Percentiles rank a stretch among this genome's conserved stretches.
Conservation (phyloP, 2,113 vertebrate species). For the Bombycilla garrulus region DNA sequence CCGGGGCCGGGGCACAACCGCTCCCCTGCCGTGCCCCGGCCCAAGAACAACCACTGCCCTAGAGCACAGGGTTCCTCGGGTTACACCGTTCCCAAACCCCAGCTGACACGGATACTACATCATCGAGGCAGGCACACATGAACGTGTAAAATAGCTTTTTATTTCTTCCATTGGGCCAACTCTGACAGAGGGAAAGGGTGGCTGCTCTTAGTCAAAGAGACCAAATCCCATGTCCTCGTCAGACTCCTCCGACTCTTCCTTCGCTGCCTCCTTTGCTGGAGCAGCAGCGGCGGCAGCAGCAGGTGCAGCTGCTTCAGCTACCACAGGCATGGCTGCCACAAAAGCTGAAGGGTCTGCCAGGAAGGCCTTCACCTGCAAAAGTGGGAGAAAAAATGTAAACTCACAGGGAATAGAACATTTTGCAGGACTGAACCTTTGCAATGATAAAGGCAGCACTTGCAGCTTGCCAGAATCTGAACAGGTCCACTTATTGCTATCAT, state of each 20-base stretch:
- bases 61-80: rapidly evolving
- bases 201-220: conserved; percentile 84
- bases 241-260: conserved; percentile 94
- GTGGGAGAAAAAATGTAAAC: not conserved
- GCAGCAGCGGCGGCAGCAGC: conserved; percentile 69
- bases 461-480: not conserved
- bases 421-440: not conserved
- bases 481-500: rapidly evolving
- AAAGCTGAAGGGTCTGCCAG: conserved; percentile 94
- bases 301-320: conserved; percentile 45
- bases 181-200: not conserved
- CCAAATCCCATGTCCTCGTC: conserved; percentile 97
- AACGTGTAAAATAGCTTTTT: conserved; percentile 53
- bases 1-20: not conserved
- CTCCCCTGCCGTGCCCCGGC: too few relatives aligned
- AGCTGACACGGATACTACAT: rapidly evolving
- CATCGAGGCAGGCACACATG: not conserved
- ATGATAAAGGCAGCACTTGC: rapidly evolving
- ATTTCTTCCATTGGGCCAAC: conserved; percentile 35
- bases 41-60: not conserved
- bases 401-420: not conserved
- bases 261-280: conserved; percentile 77
- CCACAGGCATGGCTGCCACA: conserved; percentile 76
- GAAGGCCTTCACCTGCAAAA: conserved; percentile 88
- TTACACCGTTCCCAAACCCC: not conserved